A percentile compares a stretch with the other conserved stretches of the same genome.
Conservation (phyloP, 2,888 invertebrate species). For the Netelia fuscicornis region DNA sequence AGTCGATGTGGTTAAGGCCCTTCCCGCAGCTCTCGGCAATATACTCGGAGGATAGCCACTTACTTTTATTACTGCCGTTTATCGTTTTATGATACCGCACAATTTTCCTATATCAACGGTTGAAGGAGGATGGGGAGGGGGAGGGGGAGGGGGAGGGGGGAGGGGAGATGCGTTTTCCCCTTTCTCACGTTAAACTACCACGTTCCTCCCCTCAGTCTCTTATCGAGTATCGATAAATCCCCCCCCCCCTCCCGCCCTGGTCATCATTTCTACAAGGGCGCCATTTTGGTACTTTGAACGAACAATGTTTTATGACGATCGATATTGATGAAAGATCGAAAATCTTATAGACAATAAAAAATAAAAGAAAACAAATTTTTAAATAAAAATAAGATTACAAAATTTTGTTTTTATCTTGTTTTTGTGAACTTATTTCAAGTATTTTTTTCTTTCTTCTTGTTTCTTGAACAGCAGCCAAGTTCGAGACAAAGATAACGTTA, state of each 20-base stretch:
- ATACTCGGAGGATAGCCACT: constrained; percentile 65
- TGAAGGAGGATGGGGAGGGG: neutral
- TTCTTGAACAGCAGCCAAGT: constrained; percentile 16
- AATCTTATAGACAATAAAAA: too few species aligned
- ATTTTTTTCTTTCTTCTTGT: neutral
- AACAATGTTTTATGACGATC: too few species aligned
- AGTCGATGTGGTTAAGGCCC: constrained; percentile 39
- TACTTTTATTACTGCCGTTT: constrained; percentile 72
- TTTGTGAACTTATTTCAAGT: neutral
- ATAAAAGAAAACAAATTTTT: too few species aligned
- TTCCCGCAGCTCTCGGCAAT: constrained; percentile 46
- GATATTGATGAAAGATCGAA: too few species aligned
- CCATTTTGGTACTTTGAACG: neutral
- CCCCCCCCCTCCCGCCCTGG: neutral
- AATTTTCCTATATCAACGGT: constrained; percentile 56
- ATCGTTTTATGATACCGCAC: constrained; percentile 71
- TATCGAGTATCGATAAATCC: neutral
- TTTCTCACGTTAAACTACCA: constrained; percentile 28
- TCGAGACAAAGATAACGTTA: constrained; percentile 19
- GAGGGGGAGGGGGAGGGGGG: neutral
- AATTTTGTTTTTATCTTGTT: neutral
- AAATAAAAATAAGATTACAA: neutral
- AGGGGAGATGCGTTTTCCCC: constrained; percentile 4
- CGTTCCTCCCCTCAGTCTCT: constrained; percentile 9
- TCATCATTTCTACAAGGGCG: neutral